Evolutionary conservation across 2,888 invertebrate species (phyloP).

Genomic region (Polymixis lichenea): DNA sequence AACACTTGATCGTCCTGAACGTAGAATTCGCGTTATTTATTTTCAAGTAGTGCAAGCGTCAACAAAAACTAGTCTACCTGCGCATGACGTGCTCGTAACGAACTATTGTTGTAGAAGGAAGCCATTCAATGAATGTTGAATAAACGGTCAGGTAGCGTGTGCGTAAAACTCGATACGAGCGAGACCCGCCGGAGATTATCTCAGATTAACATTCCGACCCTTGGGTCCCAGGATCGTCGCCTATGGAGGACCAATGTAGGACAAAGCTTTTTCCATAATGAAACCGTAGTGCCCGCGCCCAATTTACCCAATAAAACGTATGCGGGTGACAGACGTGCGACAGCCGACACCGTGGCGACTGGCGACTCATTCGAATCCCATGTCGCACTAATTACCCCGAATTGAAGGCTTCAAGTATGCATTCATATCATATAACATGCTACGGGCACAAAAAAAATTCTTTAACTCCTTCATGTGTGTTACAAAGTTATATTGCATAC

Average conservation of each 20-base stretch:
- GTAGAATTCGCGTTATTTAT: conserved; percentile 50
- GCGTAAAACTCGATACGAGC: conserved; percentile 87
- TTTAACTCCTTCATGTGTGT: conserved; percentile 40
- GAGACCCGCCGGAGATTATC: conserved; percentile 85
- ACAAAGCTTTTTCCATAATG: conserved; percentile 81
- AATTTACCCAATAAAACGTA: conserved; percentile 88
- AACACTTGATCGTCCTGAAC: conserved; percentile 23
- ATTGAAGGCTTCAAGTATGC: conserved; percentile 77
- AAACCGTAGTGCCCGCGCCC: conserved; percentile 77
- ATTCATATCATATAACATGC: conserved; percentile 73
- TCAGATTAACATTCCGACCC: conserved; percentile 88
- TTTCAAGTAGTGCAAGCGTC: conserved; percentile 51
- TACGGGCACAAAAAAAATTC: conserved; percentile 36
- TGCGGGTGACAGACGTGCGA: conserved; percentile 81
- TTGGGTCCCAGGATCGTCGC: conserved; percentile 72
- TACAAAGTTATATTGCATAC: conserved; percentile 40
- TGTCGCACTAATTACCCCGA: conserved; percentile 83
- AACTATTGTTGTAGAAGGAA: conserved; percentile 83
- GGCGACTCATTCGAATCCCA: conserved; percentile 74
- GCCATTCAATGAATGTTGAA: conserved; percentile 84
- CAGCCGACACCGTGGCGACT: conserved; percentile 73
- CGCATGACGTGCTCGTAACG: conserved; percentile 73
- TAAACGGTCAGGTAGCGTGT: conserved; percentile 88
- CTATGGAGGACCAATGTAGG: conserved; percentile 71
- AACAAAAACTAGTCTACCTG: conserved; percentile 83